A percentile compares a stretch with the other conserved stretches of the same genome.
phyloP scores from a whole-genome alignment of 1,140 invertebrate species.

The Ips typographus region DNA sequence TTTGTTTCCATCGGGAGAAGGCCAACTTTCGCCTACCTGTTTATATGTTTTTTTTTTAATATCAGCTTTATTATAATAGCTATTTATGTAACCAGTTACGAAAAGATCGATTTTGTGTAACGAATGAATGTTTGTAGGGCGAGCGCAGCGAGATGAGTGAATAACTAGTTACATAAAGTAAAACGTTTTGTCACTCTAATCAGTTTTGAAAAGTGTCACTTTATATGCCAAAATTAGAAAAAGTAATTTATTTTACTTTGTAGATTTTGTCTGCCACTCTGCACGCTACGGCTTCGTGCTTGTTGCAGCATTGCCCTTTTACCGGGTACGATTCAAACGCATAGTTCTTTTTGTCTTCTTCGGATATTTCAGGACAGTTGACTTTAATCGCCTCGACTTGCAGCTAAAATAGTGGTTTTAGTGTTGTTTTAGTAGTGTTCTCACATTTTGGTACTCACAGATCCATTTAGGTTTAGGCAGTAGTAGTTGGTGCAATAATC shows the following conservation, averaged over 20 bases:
- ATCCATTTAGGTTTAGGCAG: slow-evolving; percentile 58
- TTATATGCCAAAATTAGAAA: too few species aligned
- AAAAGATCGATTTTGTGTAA: too few species aligned
- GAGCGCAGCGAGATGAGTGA: too few species aligned
- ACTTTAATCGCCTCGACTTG: slow-evolving; percentile 42
- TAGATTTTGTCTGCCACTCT: slow-evolving; percentile 43
- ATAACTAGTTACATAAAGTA: too few species aligned
- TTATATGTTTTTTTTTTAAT: not conserved
- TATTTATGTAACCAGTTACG: too few species aligned
- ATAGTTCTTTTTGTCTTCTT: slow-evolving; percentile 43
- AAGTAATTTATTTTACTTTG: slow-evolving; percentile 20
- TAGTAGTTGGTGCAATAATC: slow-evolving; percentile 63
- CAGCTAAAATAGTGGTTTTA: slow-evolving; percentile 36
- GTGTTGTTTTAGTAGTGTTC: not conserved
- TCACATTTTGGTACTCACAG: slow-evolving; percentile 51
- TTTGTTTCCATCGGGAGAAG: slow-evolving; percentile 55
- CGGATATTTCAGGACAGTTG: slow-evolving; percentile 40
- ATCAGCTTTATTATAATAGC: not conserved
- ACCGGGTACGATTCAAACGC: slow-evolving; percentile 41
- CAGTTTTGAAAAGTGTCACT: too few species aligned
- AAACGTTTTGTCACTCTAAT: too few species aligned
- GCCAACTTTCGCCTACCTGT: slow-evolving; percentile 61
- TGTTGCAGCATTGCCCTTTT: slow-evolving; percentile 47
- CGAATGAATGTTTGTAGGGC: too few species aligned
- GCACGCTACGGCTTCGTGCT: slow-evolving; percentile 44